phyloP scores from a whole-genome alignment of 2,888 invertebrate species.

The Merodon equestris region DNA sequence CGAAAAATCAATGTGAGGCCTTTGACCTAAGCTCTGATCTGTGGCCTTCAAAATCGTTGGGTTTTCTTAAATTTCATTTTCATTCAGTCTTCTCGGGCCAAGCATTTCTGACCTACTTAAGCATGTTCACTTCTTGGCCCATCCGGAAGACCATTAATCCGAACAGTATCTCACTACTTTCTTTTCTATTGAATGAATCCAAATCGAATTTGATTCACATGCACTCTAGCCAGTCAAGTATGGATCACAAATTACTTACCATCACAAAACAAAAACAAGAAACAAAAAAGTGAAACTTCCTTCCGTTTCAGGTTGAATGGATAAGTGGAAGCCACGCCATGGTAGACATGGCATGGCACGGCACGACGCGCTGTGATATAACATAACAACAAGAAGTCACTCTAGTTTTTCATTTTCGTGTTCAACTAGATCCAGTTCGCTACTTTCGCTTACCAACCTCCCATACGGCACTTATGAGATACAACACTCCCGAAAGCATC shows the following conservation, averaged over 20 bases:
- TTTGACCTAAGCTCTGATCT: too few relatives aligned
- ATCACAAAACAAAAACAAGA: conserved; percentile 4
- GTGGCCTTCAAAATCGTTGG: too few relatives aligned
- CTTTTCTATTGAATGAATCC: conserved; percentile 25
- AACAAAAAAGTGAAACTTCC: conserved; percentile 56
- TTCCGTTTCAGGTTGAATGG: not conserved
- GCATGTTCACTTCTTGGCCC: too few relatives aligned
- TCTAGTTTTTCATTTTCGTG: conserved; percentile 16
- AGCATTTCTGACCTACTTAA: too few relatives aligned
- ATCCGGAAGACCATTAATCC: too few relatives aligned
- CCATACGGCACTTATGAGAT: conserved; percentile 43
- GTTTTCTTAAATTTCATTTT: too few relatives aligned
- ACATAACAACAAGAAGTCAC: conserved; percentile 23
- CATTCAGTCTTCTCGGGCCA: too few relatives aligned
- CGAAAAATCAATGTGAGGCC: too few relatives aligned
- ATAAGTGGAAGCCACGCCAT: too few relatives aligned
- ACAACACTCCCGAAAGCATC: conserved; percentile 3
- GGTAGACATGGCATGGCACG: not conserved
- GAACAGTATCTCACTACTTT: conserved; percentile 2
- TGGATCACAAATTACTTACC: conserved; percentile 46
- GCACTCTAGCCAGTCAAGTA: conserved; percentile 6
- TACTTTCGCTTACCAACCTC: conserved; percentile 51
- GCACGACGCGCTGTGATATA: not conserved
- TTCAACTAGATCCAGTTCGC: conserved; percentile 44
- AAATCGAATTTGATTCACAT: conserved; percentile 35